Percentiles rank a stretch among this genome's conserved stretches.
phyloP scores from a whole-genome alignment of 2,797 vertebrate genomes.

The Stomatorhinus walkeri region DNA sequence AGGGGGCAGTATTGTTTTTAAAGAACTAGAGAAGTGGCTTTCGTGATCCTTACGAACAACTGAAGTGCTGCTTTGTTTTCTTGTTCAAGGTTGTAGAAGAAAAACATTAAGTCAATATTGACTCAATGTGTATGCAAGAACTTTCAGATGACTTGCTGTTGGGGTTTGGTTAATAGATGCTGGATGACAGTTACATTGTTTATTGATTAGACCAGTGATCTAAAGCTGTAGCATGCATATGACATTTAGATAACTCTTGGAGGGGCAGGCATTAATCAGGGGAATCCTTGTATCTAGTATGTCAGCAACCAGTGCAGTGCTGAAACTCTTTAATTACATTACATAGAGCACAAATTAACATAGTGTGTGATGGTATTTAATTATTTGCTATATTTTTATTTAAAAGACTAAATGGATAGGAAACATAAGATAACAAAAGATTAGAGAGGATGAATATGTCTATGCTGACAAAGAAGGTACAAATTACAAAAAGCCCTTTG shows the following conservation, averaged over 20 bases:
- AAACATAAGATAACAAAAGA: neutral
- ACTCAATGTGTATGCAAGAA: neutral
- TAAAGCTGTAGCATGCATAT: neutral
- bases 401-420: neutral
- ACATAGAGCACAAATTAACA: neutral
- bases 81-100: neutral
- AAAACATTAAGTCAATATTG: neutral
- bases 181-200: neutral
- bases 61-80: neutral
- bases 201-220: neutral
- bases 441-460: neutral
- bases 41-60: neutral
- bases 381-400: neutral
- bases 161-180: neutral
- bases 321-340: neutral
- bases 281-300: neutral
- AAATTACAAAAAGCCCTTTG: neutral
- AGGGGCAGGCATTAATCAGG: neutral
- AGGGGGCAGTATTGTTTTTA: neutral
- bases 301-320: neutral
- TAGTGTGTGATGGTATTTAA: neutral
- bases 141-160: neutral
- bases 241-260: neutral
- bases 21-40: neutral
- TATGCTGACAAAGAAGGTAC: neutral